Conservation (phyloP, 2,113 vertebrate genomes). For the Tangachromis dhanisi region DNA sequence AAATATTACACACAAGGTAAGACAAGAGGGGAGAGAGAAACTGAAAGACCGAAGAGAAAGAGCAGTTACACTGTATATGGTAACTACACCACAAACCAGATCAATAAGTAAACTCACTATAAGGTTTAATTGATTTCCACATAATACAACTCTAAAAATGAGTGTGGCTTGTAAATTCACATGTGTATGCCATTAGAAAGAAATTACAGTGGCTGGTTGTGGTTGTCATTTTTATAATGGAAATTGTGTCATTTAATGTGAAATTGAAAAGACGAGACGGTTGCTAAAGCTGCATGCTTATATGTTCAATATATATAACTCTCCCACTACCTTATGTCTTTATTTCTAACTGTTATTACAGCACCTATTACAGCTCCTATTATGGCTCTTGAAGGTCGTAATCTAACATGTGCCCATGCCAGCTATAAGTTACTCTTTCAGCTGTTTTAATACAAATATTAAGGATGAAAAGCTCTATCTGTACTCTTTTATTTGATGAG, state of each 20-base stretch:
- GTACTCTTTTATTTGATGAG: background rate
- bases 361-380: background rate
- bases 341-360: background rate
- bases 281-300: background rate
- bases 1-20: background rate
- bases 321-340: background rate
- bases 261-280: background rate
- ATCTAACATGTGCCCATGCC: background rate
- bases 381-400: background rate
- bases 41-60: background rate
- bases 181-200: background rate
- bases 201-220: background rate
- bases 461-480: background rate
- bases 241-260: background rate
- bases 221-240: background rate
- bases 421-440: background rate
- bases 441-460: slow-evolving; percentile 5
- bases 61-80: background rate
- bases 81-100: background rate
- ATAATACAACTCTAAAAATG: slow-evolving; percentile 11
- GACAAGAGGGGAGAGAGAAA: background rate
- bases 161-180: background rate
- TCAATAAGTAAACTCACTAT: slow-evolving; percentile 11
- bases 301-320: background rate
- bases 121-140: slow-evolving; percentile 21